phyloP scores from a whole-genome alignment of 2,888 invertebrate genomes.

The Plusia festucae region DNA sequence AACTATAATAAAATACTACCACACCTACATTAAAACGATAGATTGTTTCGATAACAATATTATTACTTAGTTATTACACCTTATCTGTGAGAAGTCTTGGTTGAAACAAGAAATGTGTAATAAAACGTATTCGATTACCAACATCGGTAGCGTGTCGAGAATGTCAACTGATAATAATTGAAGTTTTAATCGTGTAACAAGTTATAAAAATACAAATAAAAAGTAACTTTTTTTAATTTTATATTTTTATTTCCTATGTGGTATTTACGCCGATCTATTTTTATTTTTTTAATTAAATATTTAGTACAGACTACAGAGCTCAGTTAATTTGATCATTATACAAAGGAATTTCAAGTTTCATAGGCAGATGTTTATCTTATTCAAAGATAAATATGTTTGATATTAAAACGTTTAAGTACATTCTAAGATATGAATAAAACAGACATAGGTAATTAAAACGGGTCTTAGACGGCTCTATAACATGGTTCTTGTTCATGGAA shows the following conservation, averaged over 20 bases:
- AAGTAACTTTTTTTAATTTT: not conserved
- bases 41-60: conserved; percentile 23
- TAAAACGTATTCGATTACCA: conserved; percentile 48
- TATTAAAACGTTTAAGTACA: conserved; percentile 1
- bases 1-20: conserved; percentile 9
- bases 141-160: conserved; percentile 40
- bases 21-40: conserved; percentile 16
- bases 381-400: not conserved
- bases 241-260: not conserved
- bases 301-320: not conserved
- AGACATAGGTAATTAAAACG: conserved; percentile 6
- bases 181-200: conserved; percentile 30
- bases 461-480: conserved; percentile 1
- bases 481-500: conserved; percentile 4
- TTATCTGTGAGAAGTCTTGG: conserved; percentile 35
- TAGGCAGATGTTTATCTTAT: not conserved
- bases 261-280: not conserved
- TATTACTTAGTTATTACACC: conserved; percentile 28
- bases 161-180: conserved; percentile 37
- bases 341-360: not conserved
- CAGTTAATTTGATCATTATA: not conserved
- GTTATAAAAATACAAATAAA: conserved; percentile 10
- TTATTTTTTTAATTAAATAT: not conserved
- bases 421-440: not conserved
- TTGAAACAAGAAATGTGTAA: conserved; percentile 37